Evolutionary conservation across 2,888 invertebrate species (phyloP).

Genomic region (Cosmopolites sordidus): DNA sequence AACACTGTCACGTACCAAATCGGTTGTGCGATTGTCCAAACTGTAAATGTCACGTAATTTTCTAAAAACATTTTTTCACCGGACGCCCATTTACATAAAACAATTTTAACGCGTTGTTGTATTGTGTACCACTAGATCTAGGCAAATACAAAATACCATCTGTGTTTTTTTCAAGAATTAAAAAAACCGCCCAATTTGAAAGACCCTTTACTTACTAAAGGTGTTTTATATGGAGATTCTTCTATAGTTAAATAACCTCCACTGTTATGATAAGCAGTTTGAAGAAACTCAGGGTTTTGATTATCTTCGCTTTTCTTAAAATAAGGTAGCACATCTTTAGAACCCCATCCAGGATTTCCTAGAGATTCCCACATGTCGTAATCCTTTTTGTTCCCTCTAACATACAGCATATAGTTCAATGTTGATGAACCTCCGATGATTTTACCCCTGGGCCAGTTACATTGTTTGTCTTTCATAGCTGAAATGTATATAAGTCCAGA

Average conservation of each 20-base stretch:
- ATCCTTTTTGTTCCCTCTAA: conserved; percentile 74
- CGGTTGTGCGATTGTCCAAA: too few relatives aligned
- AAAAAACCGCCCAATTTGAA: too few relatives aligned
- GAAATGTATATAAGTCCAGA: conserved; percentile 50
- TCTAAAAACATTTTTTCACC: too few relatives aligned
- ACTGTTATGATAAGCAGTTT: conserved; percentile 62
- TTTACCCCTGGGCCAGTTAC: conserved; percentile 86
- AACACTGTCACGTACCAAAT: too few relatives aligned
- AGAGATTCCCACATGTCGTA: conserved; percentile 78
- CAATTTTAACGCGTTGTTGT: too few relatives aligned
- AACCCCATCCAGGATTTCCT: conserved; percentile 78
- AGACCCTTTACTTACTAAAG: conserved; percentile 52
- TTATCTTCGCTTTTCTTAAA: conserved; percentile 88
- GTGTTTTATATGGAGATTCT: conserved; percentile 80
- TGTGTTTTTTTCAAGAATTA: too few relatives aligned
- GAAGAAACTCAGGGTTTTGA: conserved; percentile 74
- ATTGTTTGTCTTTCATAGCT: conserved; percentile 74
- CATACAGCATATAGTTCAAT: conserved; percentile 87
- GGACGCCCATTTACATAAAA: too few relatives aligned
- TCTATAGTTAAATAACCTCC: conserved; percentile 74
- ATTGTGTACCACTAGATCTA: too few relatives aligned
- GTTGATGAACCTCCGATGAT: conserved; percentile 85
- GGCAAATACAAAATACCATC: too few relatives aligned
- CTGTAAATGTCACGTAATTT: too few relatives aligned
- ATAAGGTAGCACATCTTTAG: conserved; percentile 75